phyloP scores from a whole-genome alignment of 2,888 invertebrate genomes.

The Embidobia sp. region DNA sequence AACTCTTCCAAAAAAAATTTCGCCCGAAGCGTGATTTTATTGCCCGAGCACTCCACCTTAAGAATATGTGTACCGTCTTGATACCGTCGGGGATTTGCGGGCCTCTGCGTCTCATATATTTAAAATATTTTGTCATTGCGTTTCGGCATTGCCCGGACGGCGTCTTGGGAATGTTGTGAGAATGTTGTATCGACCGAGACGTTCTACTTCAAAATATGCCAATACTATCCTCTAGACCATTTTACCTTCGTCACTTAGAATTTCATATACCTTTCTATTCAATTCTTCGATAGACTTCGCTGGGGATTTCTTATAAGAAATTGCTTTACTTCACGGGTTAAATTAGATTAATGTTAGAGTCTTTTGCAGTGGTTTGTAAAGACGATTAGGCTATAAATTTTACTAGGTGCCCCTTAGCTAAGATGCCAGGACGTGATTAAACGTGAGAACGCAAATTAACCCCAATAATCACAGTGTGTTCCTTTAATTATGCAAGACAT shows the following conservation, averaged over 20 bases:
- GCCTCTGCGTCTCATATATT: conserved; percentile 37
- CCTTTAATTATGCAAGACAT: too few species aligned
- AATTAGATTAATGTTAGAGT: conserved; percentile 52
- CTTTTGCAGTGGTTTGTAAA: not conserved
- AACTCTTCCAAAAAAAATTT: too few species aligned
- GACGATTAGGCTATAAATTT: conserved; percentile 12
- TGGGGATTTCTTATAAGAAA: conserved; percentile 63
- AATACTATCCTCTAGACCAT: conserved; percentile 58
- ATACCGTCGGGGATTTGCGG: conserved; percentile 14
- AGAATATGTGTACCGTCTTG: too few species aligned
- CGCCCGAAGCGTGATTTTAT: conserved; percentile 18
- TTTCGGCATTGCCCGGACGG: conserved; percentile 35
- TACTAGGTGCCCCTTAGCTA: conserved; percentile 21
- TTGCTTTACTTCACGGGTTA: conserved; percentile 55
- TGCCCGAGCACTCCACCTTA: too few species aligned
- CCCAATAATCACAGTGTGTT: not conserved
- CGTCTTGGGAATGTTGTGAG: conserved; percentile 38
- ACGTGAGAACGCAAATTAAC: conserved; percentile 1
- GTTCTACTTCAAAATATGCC: conserved; percentile 54
- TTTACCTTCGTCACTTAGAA: conserved; percentile 71
- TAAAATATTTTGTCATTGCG: conserved; percentile 52
- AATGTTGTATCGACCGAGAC: conserved; percentile 55
- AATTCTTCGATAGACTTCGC: conserved; percentile 72
- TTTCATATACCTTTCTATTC: conserved; percentile 76
- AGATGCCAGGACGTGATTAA: conserved; percentile 26